Conservation (phyloP, 2,113 vertebrate genomes). For the Cephalopterus ornatus region DNA sequence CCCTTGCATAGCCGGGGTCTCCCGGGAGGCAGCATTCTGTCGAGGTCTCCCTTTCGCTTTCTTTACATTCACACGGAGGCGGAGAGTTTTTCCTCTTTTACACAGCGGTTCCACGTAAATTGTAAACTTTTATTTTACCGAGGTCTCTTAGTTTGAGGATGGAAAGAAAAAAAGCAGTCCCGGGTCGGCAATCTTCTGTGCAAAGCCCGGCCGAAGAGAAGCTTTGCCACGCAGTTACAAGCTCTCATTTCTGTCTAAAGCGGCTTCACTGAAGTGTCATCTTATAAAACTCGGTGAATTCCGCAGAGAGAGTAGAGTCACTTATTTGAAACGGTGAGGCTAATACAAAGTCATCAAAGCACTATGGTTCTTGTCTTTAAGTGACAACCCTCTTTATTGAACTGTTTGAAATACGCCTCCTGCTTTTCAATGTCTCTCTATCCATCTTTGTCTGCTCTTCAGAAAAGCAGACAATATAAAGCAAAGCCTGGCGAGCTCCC, state of each 20-base stretch:
- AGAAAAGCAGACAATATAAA: slow-evolving; percentile 81
- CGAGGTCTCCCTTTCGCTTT: neutral
- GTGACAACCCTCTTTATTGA: slow-evolving; percentile 80
- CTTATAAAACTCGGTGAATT: slow-evolving; percentile 41
- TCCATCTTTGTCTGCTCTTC: slow-evolving; percentile 85
- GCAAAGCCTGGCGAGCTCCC: slow-evolving; percentile 79
- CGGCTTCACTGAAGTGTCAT: slow-evolving; percentile 47
- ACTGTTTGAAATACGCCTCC: slow-evolving; percentile 80
- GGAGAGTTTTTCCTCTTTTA: neutral
- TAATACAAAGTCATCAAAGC: slow-evolving; percentile 85
- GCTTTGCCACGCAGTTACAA: neutral
- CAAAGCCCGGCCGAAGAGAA: neutral
- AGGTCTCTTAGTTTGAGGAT: neutral
- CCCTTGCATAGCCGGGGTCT: neutral
- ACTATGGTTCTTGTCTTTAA: slow-evolving; percentile 83
- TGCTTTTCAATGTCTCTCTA: slow-evolving; percentile 83
- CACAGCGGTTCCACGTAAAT: neutral
- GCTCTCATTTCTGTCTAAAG: neutral
- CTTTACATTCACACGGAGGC: neutral
- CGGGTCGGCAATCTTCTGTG: neutral
- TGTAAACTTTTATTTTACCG: neutral
- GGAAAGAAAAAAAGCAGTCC: neutral
- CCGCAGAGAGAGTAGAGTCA: slow-evolving; percentile 58
- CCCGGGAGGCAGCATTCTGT: neutral
- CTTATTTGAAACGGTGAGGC: slow-evolving; percentile 74